A percentile compares a stretch with the other conserved stretches of the same genome.
Evolutionary conservation across 1,140 invertebrate genomes (phyloP).

Genomic region (Caenorhabditis remanei): DNA sequence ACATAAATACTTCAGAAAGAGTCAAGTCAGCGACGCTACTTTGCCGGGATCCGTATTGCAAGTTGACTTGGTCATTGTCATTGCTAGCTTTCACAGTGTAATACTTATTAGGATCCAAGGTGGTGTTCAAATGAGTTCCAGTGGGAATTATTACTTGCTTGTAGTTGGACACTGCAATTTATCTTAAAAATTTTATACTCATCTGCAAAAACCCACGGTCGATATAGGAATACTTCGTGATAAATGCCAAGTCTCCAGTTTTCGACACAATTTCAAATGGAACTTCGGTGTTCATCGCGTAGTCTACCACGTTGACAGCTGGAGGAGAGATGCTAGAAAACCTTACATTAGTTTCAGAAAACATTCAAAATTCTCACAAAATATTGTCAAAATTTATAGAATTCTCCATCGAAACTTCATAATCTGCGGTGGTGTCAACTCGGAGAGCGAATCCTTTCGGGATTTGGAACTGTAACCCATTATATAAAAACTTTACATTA

Average conservation of each 20-base stretch:
- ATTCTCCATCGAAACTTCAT: slow-evolving; percentile 17
- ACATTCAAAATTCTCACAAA: neutral
- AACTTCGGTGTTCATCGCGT: neutral
- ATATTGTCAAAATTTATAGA: neutral
- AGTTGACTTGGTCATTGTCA: neutral
- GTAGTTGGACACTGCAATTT: neutral
- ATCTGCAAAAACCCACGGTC: neutral
- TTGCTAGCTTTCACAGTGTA: slow-evolving; percentile 11
- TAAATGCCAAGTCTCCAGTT: slow-evolving; percentile 10
- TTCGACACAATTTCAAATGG: neutral
- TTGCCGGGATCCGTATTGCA: neutral
- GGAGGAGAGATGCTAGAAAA: neutral
- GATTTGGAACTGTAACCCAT: neutral
- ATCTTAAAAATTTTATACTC: too few species aligned
- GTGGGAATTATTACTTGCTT: slow-evolving; percentile 10
- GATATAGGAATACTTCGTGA: neutral
- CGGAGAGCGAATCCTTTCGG: slow-evolving; percentile 10
- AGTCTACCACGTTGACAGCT: neutral
- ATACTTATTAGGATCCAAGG: neutral
- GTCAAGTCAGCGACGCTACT: neutral
- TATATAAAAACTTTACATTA: too few species aligned
- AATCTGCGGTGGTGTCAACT: neutral
- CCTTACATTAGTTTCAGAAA: neutral
- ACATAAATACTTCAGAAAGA: neutral
- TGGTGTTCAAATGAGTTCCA: slow-evolving; percentile 3